Conservation (phyloP, 2,888 invertebrate genomes). For the Camponotus fellah region DNA sequence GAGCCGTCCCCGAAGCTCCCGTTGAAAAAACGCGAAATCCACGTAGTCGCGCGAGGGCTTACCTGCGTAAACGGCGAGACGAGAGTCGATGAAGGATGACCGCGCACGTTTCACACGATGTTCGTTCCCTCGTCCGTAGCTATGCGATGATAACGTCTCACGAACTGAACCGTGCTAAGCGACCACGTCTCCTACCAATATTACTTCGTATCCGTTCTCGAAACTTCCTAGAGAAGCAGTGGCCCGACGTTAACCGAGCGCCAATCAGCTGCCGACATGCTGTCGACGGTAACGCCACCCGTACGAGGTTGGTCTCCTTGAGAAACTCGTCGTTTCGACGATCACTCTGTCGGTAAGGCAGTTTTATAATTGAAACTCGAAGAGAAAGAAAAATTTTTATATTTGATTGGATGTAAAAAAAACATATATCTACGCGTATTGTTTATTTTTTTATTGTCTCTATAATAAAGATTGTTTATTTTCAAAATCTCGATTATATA, state of each 20-base stretch:
- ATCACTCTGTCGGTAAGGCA: conserved; percentile 44
- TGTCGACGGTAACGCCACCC: conserved; percentile 51
- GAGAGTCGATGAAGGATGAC: conserved; percentile 58
- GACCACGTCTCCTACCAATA: conserved; percentile 70
- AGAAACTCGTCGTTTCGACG: conserved; percentile 22
- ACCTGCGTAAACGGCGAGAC: conserved; percentile 72
- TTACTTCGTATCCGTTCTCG: conserved; percentile 77
- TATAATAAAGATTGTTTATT: neutral
- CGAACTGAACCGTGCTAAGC: conserved; percentile 72
- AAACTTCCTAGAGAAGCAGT: conserved; percentile 80
- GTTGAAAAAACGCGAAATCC: neutral
- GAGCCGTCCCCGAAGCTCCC: neutral
- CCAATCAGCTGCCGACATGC: conserved; percentile 69
- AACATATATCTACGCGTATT: neutral
- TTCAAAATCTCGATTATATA: too few species aligned
- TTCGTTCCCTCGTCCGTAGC: conserved; percentile 30
- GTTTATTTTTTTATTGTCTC: too few species aligned
- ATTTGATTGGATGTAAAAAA: neutral
- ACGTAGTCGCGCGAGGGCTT: conserved; percentile 35
- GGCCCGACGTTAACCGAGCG: conserved; percentile 72
- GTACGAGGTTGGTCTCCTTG: conserved; percentile 59
- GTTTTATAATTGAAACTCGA: neutral
- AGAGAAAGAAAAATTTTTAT: neutral
- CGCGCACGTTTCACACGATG: conserved; percentile 59
- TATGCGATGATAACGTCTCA: conserved; percentile 63